Conservation (phyloP, 1,140 invertebrate genomes). For the Octopus sinensis region DNA sequence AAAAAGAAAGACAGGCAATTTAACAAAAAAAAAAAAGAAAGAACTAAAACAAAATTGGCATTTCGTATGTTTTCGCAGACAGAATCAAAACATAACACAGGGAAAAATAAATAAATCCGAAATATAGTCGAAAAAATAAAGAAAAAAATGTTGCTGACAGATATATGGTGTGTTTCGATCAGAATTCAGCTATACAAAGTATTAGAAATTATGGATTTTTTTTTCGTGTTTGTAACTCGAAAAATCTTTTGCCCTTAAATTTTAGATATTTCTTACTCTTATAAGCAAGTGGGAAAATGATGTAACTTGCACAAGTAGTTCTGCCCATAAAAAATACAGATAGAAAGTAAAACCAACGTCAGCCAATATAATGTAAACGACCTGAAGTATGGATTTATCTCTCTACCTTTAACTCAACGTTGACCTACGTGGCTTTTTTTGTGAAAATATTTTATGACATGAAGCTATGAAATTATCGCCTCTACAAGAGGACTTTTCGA, state of each 20-base stretch:
- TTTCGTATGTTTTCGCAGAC: too few species aligned
- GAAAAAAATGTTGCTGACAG: too few species aligned
- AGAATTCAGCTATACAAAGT: background rate
- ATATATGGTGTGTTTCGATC: too few species aligned
- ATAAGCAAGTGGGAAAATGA: constrained; percentile 1
- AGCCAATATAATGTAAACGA: constrained; percentile 2
- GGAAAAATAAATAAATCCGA: too few species aligned
- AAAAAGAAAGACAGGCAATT: too few species aligned
- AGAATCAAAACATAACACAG: too few species aligned
- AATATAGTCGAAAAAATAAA: too few species aligned
- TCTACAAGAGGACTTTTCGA: background rate
- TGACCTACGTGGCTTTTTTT: background rate
- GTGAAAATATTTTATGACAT: background rate
- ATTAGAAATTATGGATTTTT: constrained; percentile 3
- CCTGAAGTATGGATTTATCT: constrained; percentile 1
- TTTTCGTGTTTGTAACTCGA: constrained; percentile 1
- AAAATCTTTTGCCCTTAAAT: background rate
- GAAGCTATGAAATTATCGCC: background rate
- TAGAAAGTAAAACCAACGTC: background rate
- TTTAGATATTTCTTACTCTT: constrained; percentile 6
- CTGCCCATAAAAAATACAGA: background rate
- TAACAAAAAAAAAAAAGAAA: too few species aligned
- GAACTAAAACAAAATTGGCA: too few species aligned
- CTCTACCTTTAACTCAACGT: background rate
- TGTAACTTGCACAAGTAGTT: background rate